Base-by-base conservation (phyloP, 2,113 vertebrate species). In the Myiagra hebetior region DNA sequence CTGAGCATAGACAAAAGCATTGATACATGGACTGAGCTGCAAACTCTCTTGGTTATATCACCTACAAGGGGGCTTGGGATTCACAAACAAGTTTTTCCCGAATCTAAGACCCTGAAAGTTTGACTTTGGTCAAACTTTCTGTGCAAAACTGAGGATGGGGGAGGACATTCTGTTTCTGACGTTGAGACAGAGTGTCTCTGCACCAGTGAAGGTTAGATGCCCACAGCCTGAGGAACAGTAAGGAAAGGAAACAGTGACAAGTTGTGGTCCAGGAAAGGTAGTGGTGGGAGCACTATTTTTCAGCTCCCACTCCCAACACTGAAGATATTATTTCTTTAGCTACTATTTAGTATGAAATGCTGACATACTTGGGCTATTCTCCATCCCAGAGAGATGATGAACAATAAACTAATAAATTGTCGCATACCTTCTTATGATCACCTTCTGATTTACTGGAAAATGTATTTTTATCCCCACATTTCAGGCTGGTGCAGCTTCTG, bases 21-120 rank as follows among this genome's bases (percentile, higher is more conserved):
- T 19, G 7, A 42, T 39, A 37, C 10, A 55, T 4, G 5, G 24
- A 53, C 16, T 37, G 33, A 80, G 15, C 14, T 75, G 33, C 52
- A 75, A 27, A 50, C 5, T 28, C 5, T 60, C 31, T 44, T 59
- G 24, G 39, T 37, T 83, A 37, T 37, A 50, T n/a, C 11, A 28
- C 3, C 0, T 11, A 24, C 2, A 1, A 47, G 9, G 9, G 14
- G 10, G 3, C 56, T 68, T n/a, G 6, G 26, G 19, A 72, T 67
- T 79, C 22, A 53, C 24, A 78, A 57, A 53, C 4, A 56, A 24
- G 17, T 70, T 76, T 80, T 59, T 15, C 12, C 68, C 11, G 8
- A 49, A 33, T 41, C 28, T 18, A 31, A 53, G 50, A 49, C 22
- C 16, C 57, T 53, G 37, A 8, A 44, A 57, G 24, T 74, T 50